Conservation (phyloP, 1,140 invertebrate species). For the Drosophila aff. region DNA sequence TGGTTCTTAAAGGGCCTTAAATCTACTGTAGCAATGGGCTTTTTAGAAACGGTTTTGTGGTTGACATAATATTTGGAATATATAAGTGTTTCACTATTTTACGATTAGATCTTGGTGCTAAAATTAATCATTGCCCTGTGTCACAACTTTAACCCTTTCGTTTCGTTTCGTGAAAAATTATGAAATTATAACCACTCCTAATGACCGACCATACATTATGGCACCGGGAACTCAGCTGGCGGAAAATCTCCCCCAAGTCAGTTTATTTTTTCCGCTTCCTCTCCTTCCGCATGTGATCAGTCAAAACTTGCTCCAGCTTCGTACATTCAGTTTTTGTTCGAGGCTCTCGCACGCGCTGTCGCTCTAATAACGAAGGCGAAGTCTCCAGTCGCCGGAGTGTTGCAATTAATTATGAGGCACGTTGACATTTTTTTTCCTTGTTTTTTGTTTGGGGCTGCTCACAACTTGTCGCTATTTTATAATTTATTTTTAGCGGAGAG, state of each 20-base stretch:
- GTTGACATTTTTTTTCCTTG: slow-evolving; percentile 59
- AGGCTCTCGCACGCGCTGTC: slow-evolving; percentile 42
- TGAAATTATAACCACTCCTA: slow-evolving; percentile 58
- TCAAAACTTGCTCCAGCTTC: slow-evolving; percentile 60
- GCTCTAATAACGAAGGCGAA: slow-evolving; percentile 48
- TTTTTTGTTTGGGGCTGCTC: slow-evolving; percentile 20
- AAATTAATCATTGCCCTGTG: slow-evolving; percentile 29
- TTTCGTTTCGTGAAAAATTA: slow-evolving; percentile 37
- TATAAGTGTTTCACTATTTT: slow-evolving; percentile 24
- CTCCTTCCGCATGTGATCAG: slow-evolving; percentile 76
- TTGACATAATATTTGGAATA: slow-evolving; percentile 29
- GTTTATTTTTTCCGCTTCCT: slow-evolving; percentile 39
- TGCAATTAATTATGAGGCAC: slow-evolving; percentile 82
- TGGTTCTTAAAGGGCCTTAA: slow-evolving; percentile 31
- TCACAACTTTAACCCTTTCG: slow-evolving; percentile 38
- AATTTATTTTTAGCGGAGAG: slow-evolving; percentile 76
- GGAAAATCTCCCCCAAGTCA: slow-evolving; percentile 17
- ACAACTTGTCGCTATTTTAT: slow-evolving; percentile 56
- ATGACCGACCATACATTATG: slow-evolving; percentile 70
- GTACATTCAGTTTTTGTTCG: slow-evolving; percentile 30
- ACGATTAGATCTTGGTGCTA: neutral
- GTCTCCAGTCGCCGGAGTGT: slow-evolving; percentile 33
- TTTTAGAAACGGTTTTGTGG: neutral
- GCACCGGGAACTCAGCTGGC: slow-evolving; percentile 35
- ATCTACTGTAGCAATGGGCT: slow-evolving; percentile 12